A percentile compares a stretch with the other conserved stretches of the same genome.
Conservation (phyloP, 2,888 invertebrate species). For the Ormyrus thymus region DNA sequence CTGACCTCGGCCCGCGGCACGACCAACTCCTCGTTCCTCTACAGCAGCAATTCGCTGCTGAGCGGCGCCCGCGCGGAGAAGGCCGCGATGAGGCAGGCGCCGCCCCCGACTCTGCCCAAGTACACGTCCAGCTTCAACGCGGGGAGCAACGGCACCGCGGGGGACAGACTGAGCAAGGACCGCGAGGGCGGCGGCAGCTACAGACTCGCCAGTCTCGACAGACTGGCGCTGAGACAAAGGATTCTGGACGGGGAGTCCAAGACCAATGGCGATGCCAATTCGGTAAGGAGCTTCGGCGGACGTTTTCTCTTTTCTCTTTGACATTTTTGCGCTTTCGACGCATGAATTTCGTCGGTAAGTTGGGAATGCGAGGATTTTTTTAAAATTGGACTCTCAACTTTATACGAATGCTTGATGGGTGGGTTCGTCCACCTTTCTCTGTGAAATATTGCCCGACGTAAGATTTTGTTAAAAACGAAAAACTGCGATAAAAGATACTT, state of each 20-base stretch:
- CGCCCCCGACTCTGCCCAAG: slow-evolving; percentile 87
- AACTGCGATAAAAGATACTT: not conserved
- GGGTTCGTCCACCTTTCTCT: too few species aligned
- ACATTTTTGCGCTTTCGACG: too few species aligned
- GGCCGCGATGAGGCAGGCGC: slow-evolving; percentile 79
- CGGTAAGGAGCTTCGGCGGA: slow-evolving; percentile 66
- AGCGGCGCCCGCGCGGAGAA: slow-evolving; percentile 50
- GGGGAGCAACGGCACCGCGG: slow-evolving; percentile 79
- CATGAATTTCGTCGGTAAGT: too few species aligned
- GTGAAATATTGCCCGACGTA: too few species aligned
- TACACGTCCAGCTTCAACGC: slow-evolving; percentile 87
- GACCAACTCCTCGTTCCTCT: slow-evolving; percentile 71
- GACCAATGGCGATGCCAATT: slow-evolving; percentile 71
- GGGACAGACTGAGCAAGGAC: slow-evolving; percentile 81
- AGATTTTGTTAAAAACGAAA: too few species aligned
- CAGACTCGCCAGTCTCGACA: slow-evolving; percentile 86
- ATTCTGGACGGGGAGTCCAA: slow-evolving; percentile 82
- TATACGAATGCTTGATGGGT: too few species aligned
- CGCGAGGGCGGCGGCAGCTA: slow-evolving; percentile 87
- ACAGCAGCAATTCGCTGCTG: slow-evolving; percentile 70
- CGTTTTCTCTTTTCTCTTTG: too few species aligned
- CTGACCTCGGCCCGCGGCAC: slow-evolving; percentile 61
- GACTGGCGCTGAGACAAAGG: slow-evolving; percentile 87
- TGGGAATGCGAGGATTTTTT: too few species aligned
- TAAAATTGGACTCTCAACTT: too few species aligned